Percentiles rank a stretch among this genome's conserved stretches.
Evolutionary conservation across 2,888 invertebrate genomes (phyloP).

Genomic region (Falcaria lacertinaria): DNA sequence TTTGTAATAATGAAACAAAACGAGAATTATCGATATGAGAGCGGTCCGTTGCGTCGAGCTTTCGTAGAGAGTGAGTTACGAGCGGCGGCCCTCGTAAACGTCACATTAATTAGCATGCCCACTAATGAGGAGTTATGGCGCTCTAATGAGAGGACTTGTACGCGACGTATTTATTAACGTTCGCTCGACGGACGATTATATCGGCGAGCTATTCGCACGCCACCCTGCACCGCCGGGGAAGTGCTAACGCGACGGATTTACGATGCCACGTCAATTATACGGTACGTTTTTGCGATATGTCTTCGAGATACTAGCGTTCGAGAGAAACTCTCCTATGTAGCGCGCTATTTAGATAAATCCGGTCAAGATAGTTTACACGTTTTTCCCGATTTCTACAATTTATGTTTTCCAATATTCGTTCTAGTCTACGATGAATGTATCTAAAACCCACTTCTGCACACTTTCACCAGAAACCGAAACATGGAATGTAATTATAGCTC

Average conservation of each 20-base stretch:
- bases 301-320: not conserved
- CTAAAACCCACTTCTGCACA: not conserved
- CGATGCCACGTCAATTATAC: constrained; percentile 14
- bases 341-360: not conserved
- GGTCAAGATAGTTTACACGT: not conserved
- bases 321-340: not conserved
- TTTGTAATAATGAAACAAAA: not conserved
- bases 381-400: not conserved
- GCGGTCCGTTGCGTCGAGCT: constrained; percentile 5
- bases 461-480: not conserved
- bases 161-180: constrained; percentile 57
- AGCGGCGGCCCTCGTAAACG: constrained; percentile 65
- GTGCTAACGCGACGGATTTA: constrained; percentile 37
- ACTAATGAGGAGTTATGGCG: constrained; percentile 78
- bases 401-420: not conserved
- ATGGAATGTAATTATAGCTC: not conserved
- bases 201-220: constrained; percentile 16
- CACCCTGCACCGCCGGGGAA: constrained; percentile 14
- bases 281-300: constrained; percentile 6
- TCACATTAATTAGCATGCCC: constrained; percentile 77
- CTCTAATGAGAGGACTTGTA: constrained; percentile 73
- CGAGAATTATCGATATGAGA: constrained; percentile 6
- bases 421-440: not conserved
- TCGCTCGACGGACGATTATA: constrained; percentile 22
- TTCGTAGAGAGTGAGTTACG: constrained; percentile 30